Percentiles rank a stretch among this genome's conserved stretches.
Conservation (phyloP, 2,113 vertebrate species). For the Drymodes brunneopygia region DNA sequence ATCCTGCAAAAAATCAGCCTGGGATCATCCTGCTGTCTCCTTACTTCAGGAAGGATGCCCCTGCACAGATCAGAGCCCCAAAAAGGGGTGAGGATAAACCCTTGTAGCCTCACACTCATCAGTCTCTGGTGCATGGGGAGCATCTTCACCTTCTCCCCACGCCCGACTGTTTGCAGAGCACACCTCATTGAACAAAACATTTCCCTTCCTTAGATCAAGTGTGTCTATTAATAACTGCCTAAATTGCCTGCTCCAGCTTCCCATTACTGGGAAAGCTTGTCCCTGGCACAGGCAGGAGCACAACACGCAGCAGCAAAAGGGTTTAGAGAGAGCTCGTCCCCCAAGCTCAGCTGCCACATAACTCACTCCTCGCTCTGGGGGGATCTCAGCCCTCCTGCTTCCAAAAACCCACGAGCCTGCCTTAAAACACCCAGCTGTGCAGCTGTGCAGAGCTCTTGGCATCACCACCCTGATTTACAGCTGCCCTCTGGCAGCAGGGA, state of each 20-base stretch:
- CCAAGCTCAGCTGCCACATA: neutral
- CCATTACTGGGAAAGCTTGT: constrained; percentile 21
- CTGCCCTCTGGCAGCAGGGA: neutral
- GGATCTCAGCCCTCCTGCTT: neutral
- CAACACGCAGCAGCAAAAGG: neutral
- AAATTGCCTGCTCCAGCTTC: constrained; percentile 22
- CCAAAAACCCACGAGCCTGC: neutral
- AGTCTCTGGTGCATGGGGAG: neutral
- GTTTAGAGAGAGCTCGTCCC: neutral
- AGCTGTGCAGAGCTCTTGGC: neutral
- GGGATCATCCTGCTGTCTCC: neutral
- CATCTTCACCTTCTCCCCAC: neutral
- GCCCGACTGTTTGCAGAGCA: constrained; percentile 1
- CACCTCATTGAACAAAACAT: constrained; percentile 65
- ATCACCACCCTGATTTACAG: neutral
- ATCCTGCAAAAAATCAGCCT: neutral
- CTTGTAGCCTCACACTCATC: neutral
- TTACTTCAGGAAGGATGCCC: neutral
- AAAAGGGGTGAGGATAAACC: neutral
- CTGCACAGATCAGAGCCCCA: neutral
- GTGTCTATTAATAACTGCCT: constrained; percentile 60
- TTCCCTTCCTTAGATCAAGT: constrained; percentile 44
- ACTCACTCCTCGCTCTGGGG: fast-evolving
- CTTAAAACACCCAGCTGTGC: neutral
- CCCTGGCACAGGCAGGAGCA: neutral